These are phyloP conservation scores for Dolichopus griseipennis DNA, from an alignment of 2,888 invertebrate genomes.

Conservation along the genomic window DNA sequence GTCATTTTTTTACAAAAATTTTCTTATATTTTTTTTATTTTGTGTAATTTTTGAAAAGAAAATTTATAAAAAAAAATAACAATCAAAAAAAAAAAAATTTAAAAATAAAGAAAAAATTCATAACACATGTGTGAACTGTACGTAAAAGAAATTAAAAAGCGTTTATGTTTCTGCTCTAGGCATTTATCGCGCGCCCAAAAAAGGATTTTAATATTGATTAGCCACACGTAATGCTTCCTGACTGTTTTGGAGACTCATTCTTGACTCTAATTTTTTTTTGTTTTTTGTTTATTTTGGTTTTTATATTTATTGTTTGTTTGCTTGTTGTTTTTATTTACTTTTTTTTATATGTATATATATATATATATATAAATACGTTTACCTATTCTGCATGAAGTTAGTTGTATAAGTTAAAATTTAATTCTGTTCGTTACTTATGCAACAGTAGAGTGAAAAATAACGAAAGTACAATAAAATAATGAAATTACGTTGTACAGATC, in stretches of 20 bases:
- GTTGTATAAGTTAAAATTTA: too few relatives aligned
- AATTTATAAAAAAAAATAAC: too few relatives aligned
- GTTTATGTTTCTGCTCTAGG: conserved; percentile 10
- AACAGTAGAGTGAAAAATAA: too few relatives aligned
- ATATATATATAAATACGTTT: not conserved
- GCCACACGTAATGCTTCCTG: conserved; percentile 23
- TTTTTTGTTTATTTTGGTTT: not conserved
- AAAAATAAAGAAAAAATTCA: not conserved
- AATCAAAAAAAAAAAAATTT: too few relatives aligned
- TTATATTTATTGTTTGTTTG: not conserved
- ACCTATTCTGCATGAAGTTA: too few relatives aligned
- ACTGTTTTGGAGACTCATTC: not conserved
- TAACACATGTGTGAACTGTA: not conserved
- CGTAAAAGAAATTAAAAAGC: conserved; percentile 5
- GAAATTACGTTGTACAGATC: too few relatives aligned
- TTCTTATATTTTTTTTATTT: not conserved
- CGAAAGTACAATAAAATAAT: too few relatives aligned
- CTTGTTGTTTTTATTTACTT: not conserved
- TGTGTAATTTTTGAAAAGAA: too few relatives aligned
- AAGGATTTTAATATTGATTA: conserved; percentile 27
- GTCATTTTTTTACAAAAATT: too few relatives aligned
- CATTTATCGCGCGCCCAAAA: conserved; percentile 23
- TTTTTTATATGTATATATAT: not conserved
- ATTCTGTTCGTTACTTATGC: too few relatives aligned
- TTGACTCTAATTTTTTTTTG: not conserved